phyloP scores from a whole-genome alignment of 2,113 vertebrate species.

The Oncorhynchus tshawytscha region DNA sequence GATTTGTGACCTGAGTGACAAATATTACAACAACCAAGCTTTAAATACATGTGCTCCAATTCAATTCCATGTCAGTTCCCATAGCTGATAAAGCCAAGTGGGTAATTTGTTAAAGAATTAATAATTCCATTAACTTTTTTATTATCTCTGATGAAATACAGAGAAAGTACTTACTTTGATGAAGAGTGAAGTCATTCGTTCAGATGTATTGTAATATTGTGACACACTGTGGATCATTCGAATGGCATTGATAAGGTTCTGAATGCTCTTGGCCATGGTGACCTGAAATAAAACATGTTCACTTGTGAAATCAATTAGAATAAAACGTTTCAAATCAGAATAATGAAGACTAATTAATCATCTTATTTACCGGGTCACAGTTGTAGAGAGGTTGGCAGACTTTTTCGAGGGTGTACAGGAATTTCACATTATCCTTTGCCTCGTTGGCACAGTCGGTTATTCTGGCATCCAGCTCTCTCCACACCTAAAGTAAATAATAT shows the following conservation, averaged over 20 bases:
- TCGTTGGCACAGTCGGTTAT: slow-evolving; percentile 82
- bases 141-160: no score
- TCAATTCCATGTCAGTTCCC: not conserved
- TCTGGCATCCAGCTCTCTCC: slow-evolving; percentile 77
- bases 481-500: slow-evolving; percentile 63
- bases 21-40: slow-evolving; percentile 4
- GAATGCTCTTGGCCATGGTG: slow-evolving; percentile 76
- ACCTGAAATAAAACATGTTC: slow-evolving; percentile 66
- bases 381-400: slow-evolving; percentile 81
- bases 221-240: slow-evolving; percentile 79
- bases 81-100: no score
- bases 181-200: slow-evolving; percentile 81
- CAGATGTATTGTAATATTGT: slow-evolving; percentile 78
- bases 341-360: no score
- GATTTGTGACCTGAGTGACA: slow-evolving; percentile 79
- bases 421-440: slow-evolving; percentile 84
- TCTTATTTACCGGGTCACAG: slow-evolving; percentile 72
- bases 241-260: slow-evolving; percentile 78
- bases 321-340: not conserved
- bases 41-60: not conserved
- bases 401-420: slow-evolving; percentile 77
- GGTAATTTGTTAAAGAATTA: not conserved
- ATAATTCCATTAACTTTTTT: no score
- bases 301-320: slow-evolving; percentile 22
- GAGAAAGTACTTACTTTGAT: slow-evolving; percentile 71